These are phyloP conservation scores for Steatornis caripensis DNA, from an alignment of 2,113 vertebrate genomes.

Conservation along the genomic window DNA sequence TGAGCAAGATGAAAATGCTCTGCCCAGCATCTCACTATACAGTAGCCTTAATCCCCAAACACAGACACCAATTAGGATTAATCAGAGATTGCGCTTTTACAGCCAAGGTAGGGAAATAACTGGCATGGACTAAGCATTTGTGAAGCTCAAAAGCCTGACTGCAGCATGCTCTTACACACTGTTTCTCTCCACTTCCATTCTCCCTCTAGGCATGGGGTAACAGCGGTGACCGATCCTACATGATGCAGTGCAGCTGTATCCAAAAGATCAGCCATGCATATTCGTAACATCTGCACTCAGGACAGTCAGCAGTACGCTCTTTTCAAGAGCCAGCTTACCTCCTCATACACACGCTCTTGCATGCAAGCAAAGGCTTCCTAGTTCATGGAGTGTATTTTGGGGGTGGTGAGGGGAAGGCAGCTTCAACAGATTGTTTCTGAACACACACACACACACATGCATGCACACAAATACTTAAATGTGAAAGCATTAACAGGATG, in stretches of 20 bases:
- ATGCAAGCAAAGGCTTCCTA: not conserved
- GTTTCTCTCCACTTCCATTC: not conserved
- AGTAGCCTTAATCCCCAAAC: not conserved
- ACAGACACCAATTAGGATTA: not conserved
- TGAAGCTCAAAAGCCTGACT: not conserved
- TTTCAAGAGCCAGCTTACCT: not conserved
- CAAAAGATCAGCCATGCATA: not conserved
- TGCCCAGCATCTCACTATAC: not conserved
- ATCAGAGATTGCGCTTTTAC: not conserved
- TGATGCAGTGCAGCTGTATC: not conserved
- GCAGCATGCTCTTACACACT: not conserved
- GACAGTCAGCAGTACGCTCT: not conserved
- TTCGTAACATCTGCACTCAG: not conserved
- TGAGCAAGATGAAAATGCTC: not conserved
- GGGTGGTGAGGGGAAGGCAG: not conserved
- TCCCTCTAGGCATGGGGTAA: not conserved
- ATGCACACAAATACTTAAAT: not conserved
- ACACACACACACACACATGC: not conserved
- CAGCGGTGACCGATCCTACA: not conserved
- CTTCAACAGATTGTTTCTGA: not conserved
- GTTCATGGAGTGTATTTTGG: not conserved
- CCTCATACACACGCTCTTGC: rapidly evolving
- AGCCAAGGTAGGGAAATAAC: not conserved
- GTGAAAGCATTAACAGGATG: not conserved
- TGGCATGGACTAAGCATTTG: not conserved